These are phyloP conservation scores for Asteroscopus sphinx DNA, from an alignment of 2,888 invertebrate species.

Conservation along the genomic window DNA sequence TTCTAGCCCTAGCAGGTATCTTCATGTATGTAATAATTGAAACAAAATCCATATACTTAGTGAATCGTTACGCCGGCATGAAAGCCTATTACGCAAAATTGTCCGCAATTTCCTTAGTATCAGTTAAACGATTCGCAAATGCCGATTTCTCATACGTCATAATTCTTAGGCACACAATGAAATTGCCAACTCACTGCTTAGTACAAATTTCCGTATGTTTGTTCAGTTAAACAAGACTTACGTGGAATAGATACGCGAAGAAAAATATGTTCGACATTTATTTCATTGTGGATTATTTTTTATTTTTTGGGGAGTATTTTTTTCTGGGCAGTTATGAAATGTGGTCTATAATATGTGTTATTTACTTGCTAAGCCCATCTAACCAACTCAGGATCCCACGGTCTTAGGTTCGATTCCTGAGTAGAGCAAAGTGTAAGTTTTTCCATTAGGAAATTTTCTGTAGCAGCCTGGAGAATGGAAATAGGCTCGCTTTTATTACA, in stretches of 20 bases:
- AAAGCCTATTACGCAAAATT: conserved; percentile 85
- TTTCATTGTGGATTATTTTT: background rate
- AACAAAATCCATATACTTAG: conserved; percentile 55
- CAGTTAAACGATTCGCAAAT: conserved; percentile 88
- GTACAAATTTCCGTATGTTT: conserved; percentile 77
- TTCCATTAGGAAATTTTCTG: too few species aligned
- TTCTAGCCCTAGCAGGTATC: conserved; percentile 24
- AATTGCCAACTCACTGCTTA: conserved; percentile 85
- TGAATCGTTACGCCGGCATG: conserved; percentile 60
- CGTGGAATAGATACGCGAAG: conserved; percentile 37
- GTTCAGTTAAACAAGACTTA: conserved; percentile 65
- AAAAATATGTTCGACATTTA: conserved; percentile 37
- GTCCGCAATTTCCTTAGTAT: conserved; percentile 86
- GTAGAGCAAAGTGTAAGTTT: too few species aligned
- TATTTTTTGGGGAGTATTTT: background rate
- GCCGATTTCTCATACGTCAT: conserved; percentile 88
- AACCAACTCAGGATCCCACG: too few species aligned
- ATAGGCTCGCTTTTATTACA: too few species aligned
- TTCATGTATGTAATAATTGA: conserved; percentile 55
- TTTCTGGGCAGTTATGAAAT: background rate
- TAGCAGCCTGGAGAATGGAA: too few species aligned
- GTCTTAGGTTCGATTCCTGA: too few species aligned
- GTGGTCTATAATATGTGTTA: too few species aligned
- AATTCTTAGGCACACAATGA: conserved; percentile 88
- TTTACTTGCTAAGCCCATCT: too few species aligned